Percentiles rank a stretch among this genome's conserved stretches.
These are phyloP conservation scores for Ormyrus labotus DNA, from an alignment of 2,888 invertebrate genomes.

Conservation along the genomic window DNA sequence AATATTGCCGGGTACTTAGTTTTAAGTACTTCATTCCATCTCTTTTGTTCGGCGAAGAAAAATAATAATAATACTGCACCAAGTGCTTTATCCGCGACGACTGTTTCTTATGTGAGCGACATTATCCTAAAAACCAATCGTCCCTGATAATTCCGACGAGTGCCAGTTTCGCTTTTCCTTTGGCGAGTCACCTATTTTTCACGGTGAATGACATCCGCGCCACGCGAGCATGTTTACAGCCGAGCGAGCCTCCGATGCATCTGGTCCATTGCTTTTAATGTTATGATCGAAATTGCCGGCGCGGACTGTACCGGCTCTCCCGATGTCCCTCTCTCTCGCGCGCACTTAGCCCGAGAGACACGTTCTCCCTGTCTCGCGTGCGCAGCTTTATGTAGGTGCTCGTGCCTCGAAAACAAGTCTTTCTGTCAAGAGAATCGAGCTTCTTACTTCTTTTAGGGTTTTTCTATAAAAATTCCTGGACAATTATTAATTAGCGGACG, in stretches of 20 bases:
- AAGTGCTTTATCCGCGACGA: slow-evolving; percentile 5
- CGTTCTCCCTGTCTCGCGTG: slow-evolving; percentile 62
- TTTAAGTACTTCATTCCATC: slow-evolving; percentile 40
- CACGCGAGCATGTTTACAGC: background rate
- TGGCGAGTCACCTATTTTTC: slow-evolving; percentile 36
- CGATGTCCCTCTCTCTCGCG: slow-evolving; percentile 65
- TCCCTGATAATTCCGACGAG: slow-evolving; percentile 53
- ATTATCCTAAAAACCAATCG: slow-evolving; percentile 56
- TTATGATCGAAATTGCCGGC: slow-evolving; percentile 65
- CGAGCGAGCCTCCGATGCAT: background rate
- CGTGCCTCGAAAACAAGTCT: slow-evolving; percentile 44
- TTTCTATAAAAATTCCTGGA: no score
- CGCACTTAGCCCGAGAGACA: slow-evolving; percentile 59
- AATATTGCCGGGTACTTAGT: slow-evolving; percentile 42
- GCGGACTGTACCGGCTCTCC: slow-evolving; percentile 67
- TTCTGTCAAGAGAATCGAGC: no score
- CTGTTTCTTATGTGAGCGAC: slow-evolving; percentile 9
- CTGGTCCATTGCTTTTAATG: slow-evolving; percentile 54
- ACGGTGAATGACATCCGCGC: slow-evolving; percentile 31
- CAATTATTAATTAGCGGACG: no score
- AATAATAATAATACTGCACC: slow-evolving; percentile 22
- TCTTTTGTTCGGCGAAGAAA: slow-evolving; percentile 29
- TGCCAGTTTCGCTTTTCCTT: slow-evolving; percentile 34
- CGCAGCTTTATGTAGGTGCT: background rate
- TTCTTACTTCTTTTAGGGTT: no score